Evolutionary conservation across 1,140 invertebrate genomes (phyloP).

Genomic region (Cydia pomonella): DNA sequence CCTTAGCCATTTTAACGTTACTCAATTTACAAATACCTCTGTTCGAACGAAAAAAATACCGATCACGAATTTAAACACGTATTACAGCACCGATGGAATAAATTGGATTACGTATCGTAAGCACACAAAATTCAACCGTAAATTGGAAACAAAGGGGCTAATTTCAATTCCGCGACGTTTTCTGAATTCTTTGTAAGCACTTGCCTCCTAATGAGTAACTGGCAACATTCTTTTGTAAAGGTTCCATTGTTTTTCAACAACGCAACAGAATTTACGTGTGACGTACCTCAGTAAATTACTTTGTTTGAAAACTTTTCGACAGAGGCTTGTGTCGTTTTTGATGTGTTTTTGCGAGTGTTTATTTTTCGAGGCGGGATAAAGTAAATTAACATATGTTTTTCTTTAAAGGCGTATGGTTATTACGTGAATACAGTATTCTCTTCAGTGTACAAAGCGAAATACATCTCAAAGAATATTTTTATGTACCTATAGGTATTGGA

Average conservation of each 20-base stretch:
- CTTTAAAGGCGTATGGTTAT: not conserved
- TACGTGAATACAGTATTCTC: not conserved
- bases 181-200: conserved; percentile 20
- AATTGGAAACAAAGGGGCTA: not conserved
- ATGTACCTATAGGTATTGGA: not conserved
- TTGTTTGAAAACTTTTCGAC: conserved; percentile 28
- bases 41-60: conserved; percentile 27
- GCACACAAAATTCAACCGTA: conserved; percentile 15
- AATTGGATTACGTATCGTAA: conserved; percentile 3
- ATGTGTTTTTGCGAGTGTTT: conserved; percentile 8
- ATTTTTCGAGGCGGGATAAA: conserved; percentile 16
- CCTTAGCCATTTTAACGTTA: not conserved
- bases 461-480: not conserved
- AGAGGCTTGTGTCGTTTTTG: conserved; percentile 1
- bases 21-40: conserved; percentile 12
- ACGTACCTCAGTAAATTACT: conserved; percentile 8
- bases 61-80: conserved; percentile 30
- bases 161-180: not conserved
- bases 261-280: conserved; percentile 30
- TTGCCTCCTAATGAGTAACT: conserved; percentile 21
- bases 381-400: not conserved
- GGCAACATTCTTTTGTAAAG: conserved; percentile 27
- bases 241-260: conserved; percentile 22
- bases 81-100: conserved; percentile 18
- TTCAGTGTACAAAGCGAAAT: not conserved